Base-by-base conservation (phyloP, 1,140 invertebrate genomes). In the Helicoverpa armigera region DNA sequence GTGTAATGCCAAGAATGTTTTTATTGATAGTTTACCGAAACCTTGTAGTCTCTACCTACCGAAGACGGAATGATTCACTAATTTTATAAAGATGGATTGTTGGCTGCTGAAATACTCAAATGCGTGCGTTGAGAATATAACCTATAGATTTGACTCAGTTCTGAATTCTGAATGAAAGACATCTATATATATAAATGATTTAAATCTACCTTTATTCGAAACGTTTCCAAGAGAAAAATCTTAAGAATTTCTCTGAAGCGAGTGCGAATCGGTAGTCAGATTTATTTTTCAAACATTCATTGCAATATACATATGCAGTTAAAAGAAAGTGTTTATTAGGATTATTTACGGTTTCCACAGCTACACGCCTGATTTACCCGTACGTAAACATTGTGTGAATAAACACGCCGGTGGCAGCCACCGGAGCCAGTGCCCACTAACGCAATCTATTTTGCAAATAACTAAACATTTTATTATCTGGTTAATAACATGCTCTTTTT, bases 401-500 rank as follows among this genome's bases (percentile, higher is more conserved):
- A 80, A 80, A 80, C 78, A 80, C 3, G 35, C n/a, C 23, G 16
- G 73, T 48, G 65, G 16, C 48, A 56, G 60, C 53, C 50, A 11
- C 73, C 50, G 10, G 35, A 9, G 12, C 65, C 61, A 70, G n/a
- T 77, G 60, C 35, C 14, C 16, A 70, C 65, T 79, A 79, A 79
- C 35, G 67, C 67, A 43, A 63, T 51, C 23, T 73, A 65, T 80
- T 79, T 72, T 80, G 78, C 78, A 50, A 35, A 63, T 72, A 70
- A 23, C 53, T 18, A 35, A 60, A 73, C 56, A 79, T 79, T 82
- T 82, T 82, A 82, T 82, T 79, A 74, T 61, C 69, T 29, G 63
- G 56, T 79, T 75, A 73, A 74, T 82, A 69, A 67, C 69, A 74
- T 77, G 63, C 80, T 78, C 43, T 73, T 77, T 82, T 82, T 79